Evolutionary conservation across 2,888 invertebrate genomes (phyloP).

Genomic region (Endomychus coccineus): DNA sequence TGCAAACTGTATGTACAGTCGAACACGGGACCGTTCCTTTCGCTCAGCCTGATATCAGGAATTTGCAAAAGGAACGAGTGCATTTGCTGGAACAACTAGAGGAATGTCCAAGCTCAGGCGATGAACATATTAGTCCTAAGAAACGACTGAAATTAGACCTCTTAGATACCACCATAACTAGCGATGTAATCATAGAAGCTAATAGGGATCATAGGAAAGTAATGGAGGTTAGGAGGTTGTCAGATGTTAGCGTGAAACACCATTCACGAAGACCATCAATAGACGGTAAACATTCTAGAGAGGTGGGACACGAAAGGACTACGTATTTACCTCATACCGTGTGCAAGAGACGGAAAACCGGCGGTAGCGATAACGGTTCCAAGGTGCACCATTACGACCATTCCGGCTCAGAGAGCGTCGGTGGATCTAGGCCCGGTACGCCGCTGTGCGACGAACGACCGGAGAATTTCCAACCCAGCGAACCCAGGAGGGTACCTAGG

Average conservation of each 20-base stretch:
- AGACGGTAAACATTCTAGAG: constrained; percentile 42
- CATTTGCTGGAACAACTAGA: constrained; percentile 63
- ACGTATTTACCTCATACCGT: constrained; percentile 44
- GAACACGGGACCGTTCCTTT: constrained; percentile 20
- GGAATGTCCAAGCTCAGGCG: constrained; percentile 64
- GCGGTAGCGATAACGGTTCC: constrained; percentile 35
- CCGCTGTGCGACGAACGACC: constrained; percentile 77
- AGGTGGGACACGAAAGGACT: constrained; percentile 25
- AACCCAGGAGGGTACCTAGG: constrained; percentile 58
- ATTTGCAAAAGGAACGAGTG: constrained; percentile 48
- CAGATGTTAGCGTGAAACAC: constrained; percentile 43
- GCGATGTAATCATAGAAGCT: constrained; percentile 42
- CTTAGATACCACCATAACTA: constrained; percentile 31
- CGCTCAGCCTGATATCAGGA: constrained; percentile 53
- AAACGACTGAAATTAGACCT: constrained; percentile 59
- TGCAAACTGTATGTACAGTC: constrained; percentile 52
- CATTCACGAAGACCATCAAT: constrained; percentile 48
- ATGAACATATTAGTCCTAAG: constrained; percentile 59
- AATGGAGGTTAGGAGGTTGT: constrained; percentile 49
- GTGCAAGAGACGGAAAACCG: constrained; percentile 51
- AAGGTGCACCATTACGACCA: constrained; percentile 47
- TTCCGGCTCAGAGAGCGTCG: constrained; percentile 54
- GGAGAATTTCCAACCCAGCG: constrained; percentile 63
- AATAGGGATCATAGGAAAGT: constrained; percentile 42
- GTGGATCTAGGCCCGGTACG: constrained; percentile 76